Evolutionary conservation across 2,797 vertebrate genomes (phyloP), one percentile per base, ranked within the genome.

Genomic region (Enteromius treurensis): DNA sequence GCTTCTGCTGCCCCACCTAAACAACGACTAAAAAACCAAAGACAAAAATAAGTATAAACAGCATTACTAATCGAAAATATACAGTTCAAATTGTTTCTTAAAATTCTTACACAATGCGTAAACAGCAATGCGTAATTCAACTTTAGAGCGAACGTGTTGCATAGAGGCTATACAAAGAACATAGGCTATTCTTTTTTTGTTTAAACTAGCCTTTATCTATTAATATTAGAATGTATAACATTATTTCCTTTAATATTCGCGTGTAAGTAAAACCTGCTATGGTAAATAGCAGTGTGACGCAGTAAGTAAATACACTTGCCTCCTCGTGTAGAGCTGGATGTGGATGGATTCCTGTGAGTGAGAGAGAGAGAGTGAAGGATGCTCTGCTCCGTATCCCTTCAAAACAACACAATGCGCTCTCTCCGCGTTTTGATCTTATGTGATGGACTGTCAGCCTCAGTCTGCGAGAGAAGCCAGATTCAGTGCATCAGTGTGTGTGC

Each of bases 251-350:
- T 17, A 42, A 4, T 53, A 23, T 34, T 2, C 60, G 2, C 37
- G 58, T 26, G 23, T 58, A 21, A 17, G 4, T 55, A 49, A 32
- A 17, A 1, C 62, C 73, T n/a, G 21, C 13, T 40, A 17, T 75
- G 21, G 2, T 62, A 51, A 81, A 68, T n/a, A 71, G 55, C 10
- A 85, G 6, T 85, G 84, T 88, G 87, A 84, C 87, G 86, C 87
- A 88, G 87, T 81, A 75, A 74, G 29, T 62, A 87, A 86, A 88
- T 49, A n/a, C 84, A 88, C 87, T 85, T 87, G 84, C 87, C 86
- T 87, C 87, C 86, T 87, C 47, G 23, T 58, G 77, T 70, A 49
- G 80, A 37, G 58, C 9, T 77, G 81, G 11, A 1, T 40, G 76
- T 77, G 81, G 7, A 1, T 40, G 76, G 58, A 67, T 21, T 55